Evolutionary conservation across 2,888 invertebrate species (phyloP).

Genomic region (Spodoptera picta): DNA sequence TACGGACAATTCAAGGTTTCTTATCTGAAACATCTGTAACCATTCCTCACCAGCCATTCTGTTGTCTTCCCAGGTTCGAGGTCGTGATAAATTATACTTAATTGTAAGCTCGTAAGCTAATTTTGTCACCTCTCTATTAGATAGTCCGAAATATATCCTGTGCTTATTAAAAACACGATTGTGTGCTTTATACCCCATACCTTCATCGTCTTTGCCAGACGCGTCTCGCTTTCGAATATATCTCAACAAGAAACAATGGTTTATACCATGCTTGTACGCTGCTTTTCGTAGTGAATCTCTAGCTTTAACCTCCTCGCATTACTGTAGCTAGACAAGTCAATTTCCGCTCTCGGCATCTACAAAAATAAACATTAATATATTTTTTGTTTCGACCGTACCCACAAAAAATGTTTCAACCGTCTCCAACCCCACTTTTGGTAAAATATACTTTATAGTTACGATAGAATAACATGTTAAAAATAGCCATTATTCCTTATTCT

Average conservation of each 20-base stretch:
- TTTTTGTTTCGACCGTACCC: conserved; percentile 14
- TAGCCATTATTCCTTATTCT: too few relatives aligned
- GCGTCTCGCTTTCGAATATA: conserved; percentile 22
- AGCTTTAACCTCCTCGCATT: conserved; percentile 9
- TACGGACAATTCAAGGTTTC: conserved; percentile 12
- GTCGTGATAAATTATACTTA: conserved; percentile 22
- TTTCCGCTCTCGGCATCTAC: conserved; percentile 5
- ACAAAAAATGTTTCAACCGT: conserved; percentile 21
- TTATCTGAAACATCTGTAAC: conserved; percentile 8
- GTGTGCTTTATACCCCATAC: conserved; percentile 31
- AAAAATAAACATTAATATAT: conserved; percentile 2
- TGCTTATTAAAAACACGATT: conserved; percentile 21
- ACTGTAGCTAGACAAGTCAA: conserved; percentile 4
- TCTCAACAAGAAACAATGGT: conserved; percentile 7
- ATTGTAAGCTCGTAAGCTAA: too few relatives aligned
- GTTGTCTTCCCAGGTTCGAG: conserved; percentile 15
- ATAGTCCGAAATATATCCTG: too few relatives aligned
- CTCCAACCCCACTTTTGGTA: conserved; percentile 13
- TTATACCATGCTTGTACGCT: conserved; percentile 1
- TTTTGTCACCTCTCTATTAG: too few relatives aligned
- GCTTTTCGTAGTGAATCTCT: not conserved
- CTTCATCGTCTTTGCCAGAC: not conserved
- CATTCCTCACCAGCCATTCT: conserved; percentile 5
- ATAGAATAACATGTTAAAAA: too few relatives aligned
- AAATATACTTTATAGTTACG: not conserved